Evolutionary conservation across 2,888 invertebrate genomes (phyloP).

Genomic region (Lithophane ornitopus): DNA sequence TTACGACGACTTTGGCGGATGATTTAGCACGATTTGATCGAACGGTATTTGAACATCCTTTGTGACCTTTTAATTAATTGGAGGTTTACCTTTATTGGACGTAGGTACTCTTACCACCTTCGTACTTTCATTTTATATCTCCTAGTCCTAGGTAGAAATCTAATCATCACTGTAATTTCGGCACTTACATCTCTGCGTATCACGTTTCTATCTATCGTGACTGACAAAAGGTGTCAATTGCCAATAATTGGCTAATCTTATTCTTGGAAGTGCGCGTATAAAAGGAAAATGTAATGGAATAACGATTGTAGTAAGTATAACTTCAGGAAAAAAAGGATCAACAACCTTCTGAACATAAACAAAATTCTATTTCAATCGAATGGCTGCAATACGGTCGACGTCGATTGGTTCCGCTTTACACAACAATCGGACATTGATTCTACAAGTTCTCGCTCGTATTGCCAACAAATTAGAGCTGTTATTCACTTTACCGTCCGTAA

Average conservation of each 20-base stretch:
- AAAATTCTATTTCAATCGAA: conserved; percentile 75
- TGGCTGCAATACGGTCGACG: conserved; percentile 67
- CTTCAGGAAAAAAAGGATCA: conserved; percentile 68
- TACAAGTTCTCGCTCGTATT: conserved; percentile 66
- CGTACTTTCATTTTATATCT: background rate
- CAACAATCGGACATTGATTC: conserved; percentile 68
- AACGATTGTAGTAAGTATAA: conserved; percentile 28
- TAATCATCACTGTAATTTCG: conserved; percentile 40
- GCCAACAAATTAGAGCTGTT: conserved; percentile 75
- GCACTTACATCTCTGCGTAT: conserved; percentile 34
- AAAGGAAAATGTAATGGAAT: conserved; percentile 43
- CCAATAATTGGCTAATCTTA: conserved; percentile 46
- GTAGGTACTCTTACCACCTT: background rate
- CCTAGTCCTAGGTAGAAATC: background rate
- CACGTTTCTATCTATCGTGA: conserved; percentile 44
- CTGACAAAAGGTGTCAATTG: conserved; percentile 55
- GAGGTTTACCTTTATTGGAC: conserved; percentile 55
- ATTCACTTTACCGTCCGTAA: conserved; percentile 67
- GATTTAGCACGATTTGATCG: conserved; percentile 71
- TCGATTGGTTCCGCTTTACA: conserved; percentile 75
- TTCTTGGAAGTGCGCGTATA: conserved; percentile 38
- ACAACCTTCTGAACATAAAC: conserved; percentile 72
- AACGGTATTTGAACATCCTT: conserved; percentile 56
- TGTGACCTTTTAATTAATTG: conserved; percentile 66
- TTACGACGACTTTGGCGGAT: conserved; percentile 70